Base-by-base conservation (phyloP, 2,113 vertebrate species). In the Sebastes schlegelii region DNA sequence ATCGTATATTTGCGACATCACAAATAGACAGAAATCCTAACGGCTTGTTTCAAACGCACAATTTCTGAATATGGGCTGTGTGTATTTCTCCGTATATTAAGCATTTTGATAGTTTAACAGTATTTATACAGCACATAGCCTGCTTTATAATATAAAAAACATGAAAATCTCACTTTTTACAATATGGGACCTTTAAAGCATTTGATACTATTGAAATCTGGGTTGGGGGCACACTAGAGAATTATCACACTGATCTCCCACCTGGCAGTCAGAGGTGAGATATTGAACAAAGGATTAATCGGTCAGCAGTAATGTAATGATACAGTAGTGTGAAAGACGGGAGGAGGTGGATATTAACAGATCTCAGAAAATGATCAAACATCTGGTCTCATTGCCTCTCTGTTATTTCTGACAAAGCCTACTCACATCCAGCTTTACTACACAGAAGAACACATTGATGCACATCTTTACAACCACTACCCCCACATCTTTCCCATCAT, bases 211-310 rank as follows among this genome's bases (percentile, higher is more conserved):
- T 49, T 62, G 16, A 8, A 49, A 61, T 62, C 19, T 40, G 23
- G 4, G 17, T 17, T 74, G 45, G 0, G 16, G 46, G 51, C 10
- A 49, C 26, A 43, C 12, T 21, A 14, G 46, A 63, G 21, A 57
- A 42, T 65, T 46, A 46, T 55, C 8, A 57, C 49, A 72, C 40
- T 55, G 52, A 80, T 65, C 73, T 55, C 46, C 48, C 55, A 64
- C 23, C 3, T 23, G 14, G 19, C 8, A 79, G 21, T 42, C 64
- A 42, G 48, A 67, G 12, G 9, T 8, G 34, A 66, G 26, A 57
- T 12, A 6, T 52, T 57, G 4, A 81, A 14, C 17, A 46, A 8
- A 49, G 34, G 10, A 34, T 40, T 13, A 13, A 5, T 43, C 17
- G 21, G 49, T 17, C 58, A 49, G 19, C 48, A 48, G 2, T 48